Evolutionary conservation across 1,140 invertebrate species (phyloP).

Genomic region (Ceratitis capitata): DNA sequence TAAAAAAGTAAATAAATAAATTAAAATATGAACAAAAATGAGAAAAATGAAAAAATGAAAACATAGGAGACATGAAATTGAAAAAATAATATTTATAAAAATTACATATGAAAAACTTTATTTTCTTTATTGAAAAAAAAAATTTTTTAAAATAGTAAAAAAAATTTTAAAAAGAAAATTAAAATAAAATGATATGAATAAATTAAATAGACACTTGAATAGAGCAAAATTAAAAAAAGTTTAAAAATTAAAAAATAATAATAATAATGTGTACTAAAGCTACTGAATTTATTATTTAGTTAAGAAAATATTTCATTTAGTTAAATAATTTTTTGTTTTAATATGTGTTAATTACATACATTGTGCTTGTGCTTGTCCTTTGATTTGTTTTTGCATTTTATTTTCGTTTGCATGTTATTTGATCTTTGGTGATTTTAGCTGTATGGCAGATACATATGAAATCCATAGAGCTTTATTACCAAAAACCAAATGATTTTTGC

Average conservation of each 20-base stretch:
- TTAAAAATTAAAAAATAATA: too few species aligned
- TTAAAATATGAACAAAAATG: not conserved
- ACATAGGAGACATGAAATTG: too few species aligned
- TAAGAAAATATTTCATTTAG: not conserved
- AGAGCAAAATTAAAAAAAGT: too few species aligned
- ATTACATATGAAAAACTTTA: not conserved
- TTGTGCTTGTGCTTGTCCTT: conserved; percentile 1
- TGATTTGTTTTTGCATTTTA: conserved; percentile 45
- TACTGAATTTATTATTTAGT: too few species aligned
- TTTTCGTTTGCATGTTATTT: conserved; percentile 61
- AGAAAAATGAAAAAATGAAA: not conserved
- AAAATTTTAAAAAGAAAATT: too few species aligned
- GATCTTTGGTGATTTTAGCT: conserved; percentile 66
- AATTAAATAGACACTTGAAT: too few species aligned
- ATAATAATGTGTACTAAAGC: too few species aligned
- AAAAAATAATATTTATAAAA: not conserved
- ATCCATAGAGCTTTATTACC: conserved; percentile 66
- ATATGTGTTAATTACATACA: not conserved
- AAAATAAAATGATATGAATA: too few species aligned
- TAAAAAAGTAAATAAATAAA: too few species aligned
- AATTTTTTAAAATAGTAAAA: too few species aligned
- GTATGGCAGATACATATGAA: conserved; percentile 54
- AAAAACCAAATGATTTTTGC: conserved; percentile 66
- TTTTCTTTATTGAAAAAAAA: too few species aligned
- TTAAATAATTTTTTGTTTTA: not conserved